phyloP scores from a whole-genome alignment of 1,140 invertebrate species.

The Propsilocerus akamusi region DNA sequence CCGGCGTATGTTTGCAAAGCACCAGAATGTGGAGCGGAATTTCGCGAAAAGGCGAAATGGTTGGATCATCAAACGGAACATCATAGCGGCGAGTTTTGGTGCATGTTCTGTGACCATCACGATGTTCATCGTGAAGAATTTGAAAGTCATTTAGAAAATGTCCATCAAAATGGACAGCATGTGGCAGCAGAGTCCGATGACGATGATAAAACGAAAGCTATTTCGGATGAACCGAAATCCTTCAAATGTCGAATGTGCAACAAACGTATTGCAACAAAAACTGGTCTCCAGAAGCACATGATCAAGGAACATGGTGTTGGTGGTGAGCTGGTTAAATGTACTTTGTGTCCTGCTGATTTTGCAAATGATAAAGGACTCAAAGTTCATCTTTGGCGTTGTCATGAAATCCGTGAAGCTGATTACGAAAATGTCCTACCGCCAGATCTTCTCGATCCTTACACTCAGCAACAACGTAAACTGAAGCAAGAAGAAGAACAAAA shows the following conservation, averaged over 20 bases:
- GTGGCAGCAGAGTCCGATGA: background rate
- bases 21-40: slow-evolving; percentile 15
- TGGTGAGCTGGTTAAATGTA: slow-evolving; percentile 23
- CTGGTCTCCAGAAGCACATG: slow-evolving; percentile 23
- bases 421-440: background rate
- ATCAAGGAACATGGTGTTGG: slow-evolving; percentile 23
- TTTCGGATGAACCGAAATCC: slow-evolving; percentile 4
- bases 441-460: slow-evolving; percentile 2
- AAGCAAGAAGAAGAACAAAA: slow-evolving; percentile 2
- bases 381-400: slow-evolving; percentile 23
- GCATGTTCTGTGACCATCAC: slow-evolving; percentile 1
- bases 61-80: slow-evolving; percentile 8
- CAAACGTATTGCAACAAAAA: slow-evolving; percentile 21
- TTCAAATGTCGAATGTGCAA: slow-evolving; percentile 16
- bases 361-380: slow-evolving; percentile 23
- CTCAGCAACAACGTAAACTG: background rate
- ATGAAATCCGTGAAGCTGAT: slow-evolving; percentile 10
- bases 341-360: slow-evolving; percentile 21
- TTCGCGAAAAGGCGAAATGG: slow-evolving; percentile 20
- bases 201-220: background rate
- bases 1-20: background rate
- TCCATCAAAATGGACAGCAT: background rate
- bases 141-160: slow-evolving; percentile 4
- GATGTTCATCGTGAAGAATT: background rate
- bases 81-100: background rate